A percentile compares a stretch with the other conserved stretches of the same genome.
phyloP scores from a whole-genome alignment of 2,888 invertebrate genomes.

The Zele albiditarsus region DNA sequence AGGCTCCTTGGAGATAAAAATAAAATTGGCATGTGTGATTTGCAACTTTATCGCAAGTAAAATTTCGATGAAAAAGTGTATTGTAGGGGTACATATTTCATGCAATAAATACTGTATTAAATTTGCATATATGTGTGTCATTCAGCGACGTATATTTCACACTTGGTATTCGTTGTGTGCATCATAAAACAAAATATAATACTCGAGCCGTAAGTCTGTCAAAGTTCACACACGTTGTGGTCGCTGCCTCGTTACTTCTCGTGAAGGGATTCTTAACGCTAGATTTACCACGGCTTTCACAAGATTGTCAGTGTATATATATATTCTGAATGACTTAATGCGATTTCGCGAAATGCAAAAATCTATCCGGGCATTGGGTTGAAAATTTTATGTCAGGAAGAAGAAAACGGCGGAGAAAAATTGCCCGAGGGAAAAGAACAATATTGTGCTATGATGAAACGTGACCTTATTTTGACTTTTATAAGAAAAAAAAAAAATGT shows the following conservation, averaged over 20 bases:
- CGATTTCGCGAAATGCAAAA: not conserved
- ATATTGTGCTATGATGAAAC: not conserved
- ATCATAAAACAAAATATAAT: not conserved
- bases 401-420: not conserved
- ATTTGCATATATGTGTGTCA: not conserved
- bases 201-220: not conserved
- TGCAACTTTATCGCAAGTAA: conserved; percentile 16
- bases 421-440: not conserved
- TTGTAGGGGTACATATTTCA: not conserved
- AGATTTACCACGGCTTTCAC: conserved; percentile 42
- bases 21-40: conserved; percentile 17
- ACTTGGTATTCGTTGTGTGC: not conserved
- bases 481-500: not conserved
- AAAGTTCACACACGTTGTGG: not conserved
- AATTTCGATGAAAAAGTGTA: not conserved
- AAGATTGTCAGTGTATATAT: not conserved
- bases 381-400: not conserved
- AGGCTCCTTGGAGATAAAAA: conserved; percentile 10
- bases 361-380: not conserved
- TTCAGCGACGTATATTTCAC: not conserved
- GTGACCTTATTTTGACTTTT: not conserved
- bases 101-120: not conserved
- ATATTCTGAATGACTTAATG: not conserved
- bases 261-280: conserved; percentile 47
- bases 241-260: conserved; percentile 44